Evolutionary conservation across 2,113 vertebrate species (phyloP).

Genomic region (Leptosomus discolor): DNA sequence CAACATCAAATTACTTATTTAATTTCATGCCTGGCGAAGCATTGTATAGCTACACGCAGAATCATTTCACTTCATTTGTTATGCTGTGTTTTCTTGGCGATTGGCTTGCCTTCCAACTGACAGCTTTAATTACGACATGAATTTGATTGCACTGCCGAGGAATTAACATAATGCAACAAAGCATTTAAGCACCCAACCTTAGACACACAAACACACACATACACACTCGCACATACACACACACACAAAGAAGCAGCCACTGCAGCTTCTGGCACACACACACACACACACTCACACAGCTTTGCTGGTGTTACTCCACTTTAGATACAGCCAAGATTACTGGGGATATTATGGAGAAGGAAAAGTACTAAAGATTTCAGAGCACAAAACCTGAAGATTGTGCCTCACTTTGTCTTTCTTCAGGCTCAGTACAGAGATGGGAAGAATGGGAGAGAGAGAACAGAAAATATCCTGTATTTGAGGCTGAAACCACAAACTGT

Average conservation of each 20-base stretch:
- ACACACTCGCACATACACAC: background rate
- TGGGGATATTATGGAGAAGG: background rate
- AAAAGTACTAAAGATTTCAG: background rate
- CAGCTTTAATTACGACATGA: conserved; percentile 96
- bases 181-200: conserved; percentile 76
- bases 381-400: background rate
- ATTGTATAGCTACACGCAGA: conserved; percentile 91
- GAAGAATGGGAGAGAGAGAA: background rate
- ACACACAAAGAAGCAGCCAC: conserved; percentile 13
- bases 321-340: background rate
- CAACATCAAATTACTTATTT: conserved; percentile 99
- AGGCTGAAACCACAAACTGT: background rate
- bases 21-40: conserved; percentile 98
- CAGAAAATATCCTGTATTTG: background rate
- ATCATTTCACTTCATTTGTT: conserved; percentile 94
- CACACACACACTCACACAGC: background rate
- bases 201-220: conserved; percentile 63
- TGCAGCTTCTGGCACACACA: background rate
- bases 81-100: conserved; percentile 88
- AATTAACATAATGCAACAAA: conserved; percentile 88
- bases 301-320: background rate
- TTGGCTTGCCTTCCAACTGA: conserved; percentile 90
- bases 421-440: background rate
- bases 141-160: conserved; percentile 89
- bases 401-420: background rate